phyloP scores from a whole-genome alignment of 1,140 invertebrate genomes.

The Bombus cullumanus region DNA sequence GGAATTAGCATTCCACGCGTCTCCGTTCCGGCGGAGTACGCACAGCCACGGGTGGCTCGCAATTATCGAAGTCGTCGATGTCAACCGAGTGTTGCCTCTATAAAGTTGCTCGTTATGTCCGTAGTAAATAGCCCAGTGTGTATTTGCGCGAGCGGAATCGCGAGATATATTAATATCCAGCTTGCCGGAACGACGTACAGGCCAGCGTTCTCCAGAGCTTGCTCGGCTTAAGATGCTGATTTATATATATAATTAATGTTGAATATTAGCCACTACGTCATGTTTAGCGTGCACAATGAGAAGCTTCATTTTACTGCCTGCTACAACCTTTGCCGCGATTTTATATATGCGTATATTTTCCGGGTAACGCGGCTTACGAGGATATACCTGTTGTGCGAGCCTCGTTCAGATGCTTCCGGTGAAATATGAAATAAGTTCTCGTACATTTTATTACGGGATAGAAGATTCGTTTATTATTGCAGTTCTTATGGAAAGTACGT shows the following conservation, averaged over 20 bases:
- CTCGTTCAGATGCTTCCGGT: not conserved
- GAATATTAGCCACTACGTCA: slow-evolving; percentile 44
- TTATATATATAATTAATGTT: slow-evolving; percentile 44
- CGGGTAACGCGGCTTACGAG: not conserved
- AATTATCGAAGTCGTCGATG: slow-evolving; percentile 72
- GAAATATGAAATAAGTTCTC: slow-evolving; percentile 1
- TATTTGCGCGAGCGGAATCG: slow-evolving; percentile 26
- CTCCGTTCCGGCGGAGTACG: slow-evolving; percentile 35
- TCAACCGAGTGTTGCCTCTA: slow-evolving; percentile 65
- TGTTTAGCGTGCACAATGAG: slow-evolving; percentile 29
- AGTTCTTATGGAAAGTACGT: not conserved
- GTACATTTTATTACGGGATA: not conserved
- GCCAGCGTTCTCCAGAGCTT: not conserved
- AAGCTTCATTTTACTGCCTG: slow-evolving; percentile 2
- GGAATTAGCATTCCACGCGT: slow-evolving; percentile 75
- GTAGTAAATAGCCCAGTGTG: slow-evolving; percentile 26
- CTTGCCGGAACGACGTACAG: not conserved
- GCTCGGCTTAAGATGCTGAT: slow-evolving; percentile 30
- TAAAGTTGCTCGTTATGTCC: slow-evolving; percentile 40
- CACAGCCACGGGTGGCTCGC: slow-evolving; percentile 32
- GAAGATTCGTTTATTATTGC: not conserved
- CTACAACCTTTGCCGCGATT: slow-evolving; percentile 1
- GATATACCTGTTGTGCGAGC: not conserved
- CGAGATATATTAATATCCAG: slow-evolving; percentile 43
- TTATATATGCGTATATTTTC: not conserved